Evolutionary conservation across 1,140 invertebrate species (phyloP).

Genomic region (Drosophila rufa): DNA sequence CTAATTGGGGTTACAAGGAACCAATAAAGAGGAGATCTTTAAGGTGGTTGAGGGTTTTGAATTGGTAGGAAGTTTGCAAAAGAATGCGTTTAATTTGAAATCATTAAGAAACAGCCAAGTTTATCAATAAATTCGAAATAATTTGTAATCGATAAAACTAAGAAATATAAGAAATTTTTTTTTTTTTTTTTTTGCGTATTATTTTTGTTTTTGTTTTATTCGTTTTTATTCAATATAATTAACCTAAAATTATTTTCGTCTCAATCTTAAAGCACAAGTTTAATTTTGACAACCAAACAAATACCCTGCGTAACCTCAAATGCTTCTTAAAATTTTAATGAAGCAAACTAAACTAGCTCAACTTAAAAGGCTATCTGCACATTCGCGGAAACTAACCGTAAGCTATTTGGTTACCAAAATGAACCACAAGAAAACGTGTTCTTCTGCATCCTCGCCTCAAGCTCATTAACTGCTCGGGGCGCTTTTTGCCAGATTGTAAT

Average conservation of each 20-base stretch:
- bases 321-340: constrained; percentile 11
- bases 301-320: neutral
- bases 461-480: constrained; percentile 57
- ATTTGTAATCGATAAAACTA: neutral
- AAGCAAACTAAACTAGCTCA: constrained; percentile 8
- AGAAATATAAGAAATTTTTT: too few relatives aligned
- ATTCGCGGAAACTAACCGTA: constrained; percentile 13
- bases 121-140: neutral
- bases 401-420: constrained; percentile 27
- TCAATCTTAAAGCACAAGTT: neutral
- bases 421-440: constrained; percentile 34
- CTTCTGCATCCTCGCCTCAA: constrained; percentile 26
- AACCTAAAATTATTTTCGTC: too few relatives aligned
- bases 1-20: constrained; percentile 19
- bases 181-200: too few relatives aligned
- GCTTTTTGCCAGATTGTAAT: constrained; percentile 29
- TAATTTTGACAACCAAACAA: neutral
- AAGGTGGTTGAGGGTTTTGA: neutral
- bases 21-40: neutral
- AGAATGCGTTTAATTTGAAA: neutral
- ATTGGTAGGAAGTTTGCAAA: neutral
- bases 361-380: neutral
- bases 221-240: neutral
- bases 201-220: too few relatives aligned
- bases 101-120: neutral